A percentile compares a stretch with the other conserved stretches of the same genome.
phyloP scores from a whole-genome alignment of 1,140 invertebrate species.

The Akabosia matsudoensis region DNA sequence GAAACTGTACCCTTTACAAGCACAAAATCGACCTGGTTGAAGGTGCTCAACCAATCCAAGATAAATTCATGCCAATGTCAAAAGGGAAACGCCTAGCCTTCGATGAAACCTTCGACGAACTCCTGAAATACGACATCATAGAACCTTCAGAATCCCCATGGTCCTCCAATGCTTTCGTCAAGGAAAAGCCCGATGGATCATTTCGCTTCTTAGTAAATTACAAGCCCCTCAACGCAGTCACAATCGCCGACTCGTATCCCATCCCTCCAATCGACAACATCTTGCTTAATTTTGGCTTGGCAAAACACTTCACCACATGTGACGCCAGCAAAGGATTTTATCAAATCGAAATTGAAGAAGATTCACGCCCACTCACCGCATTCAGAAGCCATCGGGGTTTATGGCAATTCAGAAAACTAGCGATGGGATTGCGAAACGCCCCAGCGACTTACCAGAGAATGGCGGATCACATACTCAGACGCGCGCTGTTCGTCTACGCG shows the following conservation, averaged over 20 bases:
- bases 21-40: neutral
- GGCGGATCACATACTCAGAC: slow-evolving; percentile 47
- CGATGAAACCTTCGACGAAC: slow-evolving; percentile 16
- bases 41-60: neutral
- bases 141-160: slow-evolving; percentile 51
- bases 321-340: slow-evolving; percentile 56
- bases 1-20: neutral
- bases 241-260: neutral
- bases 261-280: slow-evolving; percentile 45
- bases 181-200: slow-evolving; percentile 50
- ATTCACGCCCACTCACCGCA: slow-evolving; percentile 52
- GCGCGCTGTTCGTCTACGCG: neutral
- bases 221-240: slow-evolving; percentile 50
- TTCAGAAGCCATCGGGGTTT: slow-evolving; percentile 48
- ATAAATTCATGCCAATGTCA: neutral
- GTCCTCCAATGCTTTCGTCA: slow-evolving; percentile 53
- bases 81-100: neutral
- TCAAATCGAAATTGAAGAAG: slow-evolving; percentile 51
- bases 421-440: slow-evolving; percentile 54
- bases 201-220: slow-evolving; percentile 55
- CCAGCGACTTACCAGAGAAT: slow-evolving; percentile 53
- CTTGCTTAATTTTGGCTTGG: slow-evolving; percentile 40
- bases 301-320: slow-evolving; percentile 52
- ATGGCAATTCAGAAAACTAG: slow-evolving; percentile 51
- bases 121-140: slow-evolving; percentile 16